Conservation (phyloP, 2,797 vertebrate species). For the Tinamus major region DNA sequence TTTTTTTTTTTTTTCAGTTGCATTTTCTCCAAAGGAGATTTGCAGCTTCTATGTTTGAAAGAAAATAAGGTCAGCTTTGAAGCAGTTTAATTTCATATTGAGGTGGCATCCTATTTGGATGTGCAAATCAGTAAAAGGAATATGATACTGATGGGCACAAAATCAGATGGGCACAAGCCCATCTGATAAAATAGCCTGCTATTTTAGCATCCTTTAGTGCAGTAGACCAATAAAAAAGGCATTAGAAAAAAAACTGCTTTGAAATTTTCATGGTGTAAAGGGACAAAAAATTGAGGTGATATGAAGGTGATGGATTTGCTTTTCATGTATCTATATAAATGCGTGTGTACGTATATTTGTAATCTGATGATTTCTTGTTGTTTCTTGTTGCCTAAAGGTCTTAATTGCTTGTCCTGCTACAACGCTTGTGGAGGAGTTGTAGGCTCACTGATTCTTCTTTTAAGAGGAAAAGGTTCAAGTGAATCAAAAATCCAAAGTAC, state of each 20-base stretch:
- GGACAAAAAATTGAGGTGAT: neutral
- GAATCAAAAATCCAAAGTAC: neutral
- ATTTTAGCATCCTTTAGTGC: neutral
- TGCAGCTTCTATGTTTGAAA: neutral
- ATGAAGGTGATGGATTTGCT: fast-evolving
- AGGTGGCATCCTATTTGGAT: neutral
- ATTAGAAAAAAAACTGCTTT: neutral
- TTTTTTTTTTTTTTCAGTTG: neutral
- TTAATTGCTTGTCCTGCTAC: neutral
- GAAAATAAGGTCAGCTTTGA: neutral
- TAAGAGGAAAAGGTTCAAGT: neutral
- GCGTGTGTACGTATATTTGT: neutral
- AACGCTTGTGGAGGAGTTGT: neutral
- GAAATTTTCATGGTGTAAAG: neutral
- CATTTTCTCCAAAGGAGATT: neutral
- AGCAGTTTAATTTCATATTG: neutral
- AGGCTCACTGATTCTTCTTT: neutral
- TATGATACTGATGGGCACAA: fast-evolving
- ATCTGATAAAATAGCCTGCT: too few relatives aligned
- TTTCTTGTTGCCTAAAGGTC: neutral
- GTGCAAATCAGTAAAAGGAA: neutral
- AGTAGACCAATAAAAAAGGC: neutral
- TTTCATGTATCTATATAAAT: neutral
- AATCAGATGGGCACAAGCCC: neutral
- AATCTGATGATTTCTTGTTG: neutral